These are phyloP conservation scores for Lota lota DNA, from an alignment of 2,113 vertebrate species.

Conservation along the genomic window DNA sequence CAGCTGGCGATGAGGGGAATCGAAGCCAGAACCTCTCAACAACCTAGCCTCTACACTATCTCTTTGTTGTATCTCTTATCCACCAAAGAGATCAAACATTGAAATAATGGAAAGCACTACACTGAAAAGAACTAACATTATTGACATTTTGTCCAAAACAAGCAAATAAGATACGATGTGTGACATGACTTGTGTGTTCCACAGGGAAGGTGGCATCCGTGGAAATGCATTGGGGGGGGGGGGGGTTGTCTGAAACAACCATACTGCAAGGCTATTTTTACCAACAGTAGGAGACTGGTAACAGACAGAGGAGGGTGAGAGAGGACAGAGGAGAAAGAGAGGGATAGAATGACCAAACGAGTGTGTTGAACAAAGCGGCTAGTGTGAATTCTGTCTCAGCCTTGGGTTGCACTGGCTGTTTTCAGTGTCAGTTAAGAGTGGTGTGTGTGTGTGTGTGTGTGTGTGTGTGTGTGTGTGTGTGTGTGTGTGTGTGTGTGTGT, in stretches of 20 bases:
- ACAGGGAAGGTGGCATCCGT: conserved; percentile 24
- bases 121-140: conserved; percentile 8
- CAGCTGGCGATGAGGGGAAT: too few relatives aligned
- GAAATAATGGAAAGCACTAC: background rate
- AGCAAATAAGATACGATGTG: conserved; percentile 46
- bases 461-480: too few relatives aligned
- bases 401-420: background rate
- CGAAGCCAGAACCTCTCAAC: too few relatives aligned
- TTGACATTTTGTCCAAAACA: conserved; percentile 26
- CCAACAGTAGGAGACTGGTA: conserved; percentile 53
- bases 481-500: too few relatives aligned
- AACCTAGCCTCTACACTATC: too few relatives aligned
- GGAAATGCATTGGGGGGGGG: background rate
- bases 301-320: conserved; percentile 35
- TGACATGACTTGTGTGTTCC: conserved; percentile 51
- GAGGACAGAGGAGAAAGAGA: conserved; percentile 35
- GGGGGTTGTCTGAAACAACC: conserved; percentile 42
- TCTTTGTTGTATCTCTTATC: too few relatives aligned
- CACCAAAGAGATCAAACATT: too few relatives aligned
- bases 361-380: conserved; percentile 11
- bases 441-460: too few relatives aligned
- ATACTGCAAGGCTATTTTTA: conserved; percentile 70
- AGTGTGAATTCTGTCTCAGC: background rate
- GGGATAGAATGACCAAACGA: conserved; percentile 44
- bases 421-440: background rate